phyloP scores from a whole-genome alignment of 2,113 vertebrate genomes.

The Thryonomys swinderianus region DNA sequence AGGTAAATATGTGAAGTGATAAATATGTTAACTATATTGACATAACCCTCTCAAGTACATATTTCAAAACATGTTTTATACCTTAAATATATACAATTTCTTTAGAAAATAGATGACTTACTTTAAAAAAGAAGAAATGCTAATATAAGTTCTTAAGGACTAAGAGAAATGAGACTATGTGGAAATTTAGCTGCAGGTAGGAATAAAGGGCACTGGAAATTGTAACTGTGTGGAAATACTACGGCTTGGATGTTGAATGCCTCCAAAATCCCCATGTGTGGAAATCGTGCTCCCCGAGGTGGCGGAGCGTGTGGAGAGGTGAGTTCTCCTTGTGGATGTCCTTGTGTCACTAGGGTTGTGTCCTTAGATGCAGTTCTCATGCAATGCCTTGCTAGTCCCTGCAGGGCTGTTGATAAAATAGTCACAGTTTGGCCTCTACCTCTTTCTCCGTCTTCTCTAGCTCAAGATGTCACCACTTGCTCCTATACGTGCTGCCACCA shows the following conservation, averaged over 20 bases:
- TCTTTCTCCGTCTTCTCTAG: not conserved
- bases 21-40: not conserved
- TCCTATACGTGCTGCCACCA: not conserved
- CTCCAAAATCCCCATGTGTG: not conserved
- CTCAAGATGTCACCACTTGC: not conserved
- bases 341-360: not conserved
- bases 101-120: not conserved
- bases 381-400: not conserved
- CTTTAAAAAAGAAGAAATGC: not conserved
- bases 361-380: not conserved
- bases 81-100: not conserved
- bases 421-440: not conserved
- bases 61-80: not conserved
- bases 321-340: too few relatives aligned
- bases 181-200: conserved; percentile 1
- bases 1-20: not conserved
- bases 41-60: not conserved
- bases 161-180: not conserved
- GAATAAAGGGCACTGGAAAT: not conserved
- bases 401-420: not conserved
- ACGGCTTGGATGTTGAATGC: not conserved
- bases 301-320: not conserved
- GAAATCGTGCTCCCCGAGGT: rapidly evolving
- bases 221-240: not conserved
- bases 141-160: not conserved